Evolutionary conservation across 2,888 invertebrate species (phyloP).

Genomic region (Hydropsyche betteni): DNA sequence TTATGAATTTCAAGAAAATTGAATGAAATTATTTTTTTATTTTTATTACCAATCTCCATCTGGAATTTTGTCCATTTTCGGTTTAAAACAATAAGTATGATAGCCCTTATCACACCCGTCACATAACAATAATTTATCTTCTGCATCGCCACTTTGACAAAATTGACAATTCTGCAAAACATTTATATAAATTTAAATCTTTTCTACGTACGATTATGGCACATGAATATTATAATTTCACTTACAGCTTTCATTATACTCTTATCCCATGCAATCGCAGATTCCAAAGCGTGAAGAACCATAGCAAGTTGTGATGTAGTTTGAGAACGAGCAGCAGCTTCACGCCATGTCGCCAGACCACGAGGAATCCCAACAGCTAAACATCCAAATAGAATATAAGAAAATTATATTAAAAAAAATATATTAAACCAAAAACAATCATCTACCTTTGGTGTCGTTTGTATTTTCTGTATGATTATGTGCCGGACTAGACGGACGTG

Average conservation of each 20-base stretch:
- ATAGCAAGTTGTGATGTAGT: conserved; percentile 92
- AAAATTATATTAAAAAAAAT: not conserved
- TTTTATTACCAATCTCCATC: conserved; percentile 92
- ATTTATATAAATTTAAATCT: not conserved
- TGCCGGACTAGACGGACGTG: conserved; percentile 32
- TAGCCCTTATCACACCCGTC: conserved; percentile 99
- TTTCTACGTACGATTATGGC: not conserved
- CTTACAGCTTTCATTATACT: conserved; percentile 99
- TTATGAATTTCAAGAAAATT: conserved; percentile 29
- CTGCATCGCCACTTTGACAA: conserved; percentile 95
- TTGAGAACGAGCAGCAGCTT: conserved; percentile 82
- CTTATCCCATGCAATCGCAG: conserved; percentile 97
- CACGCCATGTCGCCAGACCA: conserved; percentile 88
- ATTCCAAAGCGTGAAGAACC: conserved; percentile 88
- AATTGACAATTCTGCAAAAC: conserved; percentile 92
- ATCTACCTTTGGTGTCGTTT: conserved; percentile 30
- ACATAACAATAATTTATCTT: conserved; percentile 92
- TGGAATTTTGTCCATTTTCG: conserved; percentile 94
- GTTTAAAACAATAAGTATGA: conserved; percentile 98
- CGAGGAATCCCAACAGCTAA: conserved; percentile 72
- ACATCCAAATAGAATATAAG: not conserved
- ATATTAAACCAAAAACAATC: not conserved
- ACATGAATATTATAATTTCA: conserved; percentile 55
- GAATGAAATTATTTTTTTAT: conserved; percentile 37
- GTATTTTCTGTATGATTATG: conserved; percentile 28